These are phyloP conservation scores for Diadumene lineata DNA, from an alignment of 92 coral and sea anemone genomes.

Conservation along the genomic window DNA sequence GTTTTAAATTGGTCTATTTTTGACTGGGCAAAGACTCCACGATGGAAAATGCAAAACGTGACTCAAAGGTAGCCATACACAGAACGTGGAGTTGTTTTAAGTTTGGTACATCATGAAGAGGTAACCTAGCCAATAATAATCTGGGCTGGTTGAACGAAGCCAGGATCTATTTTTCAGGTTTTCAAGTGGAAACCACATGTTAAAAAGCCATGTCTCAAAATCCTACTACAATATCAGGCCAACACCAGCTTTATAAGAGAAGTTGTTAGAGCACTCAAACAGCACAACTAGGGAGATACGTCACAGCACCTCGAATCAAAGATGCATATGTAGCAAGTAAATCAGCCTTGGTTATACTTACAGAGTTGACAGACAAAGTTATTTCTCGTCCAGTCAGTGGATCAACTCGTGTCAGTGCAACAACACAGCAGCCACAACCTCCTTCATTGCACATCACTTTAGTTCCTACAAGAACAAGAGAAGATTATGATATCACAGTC, in stretches of 20 bases:
- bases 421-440: constrained; percentile 65
- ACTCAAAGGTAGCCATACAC: no score
- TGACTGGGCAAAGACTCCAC: no score
- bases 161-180: no score
- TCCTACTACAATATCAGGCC: background rate
- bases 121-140: no score
- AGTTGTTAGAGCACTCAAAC: no score
- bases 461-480: constrained; percentile 36
- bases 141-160: no score
- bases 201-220: background rate
- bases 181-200: no score
- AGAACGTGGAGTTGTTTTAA: no score
- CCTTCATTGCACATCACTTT: constrained; percentile 78
- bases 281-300: background rate
- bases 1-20: no score
- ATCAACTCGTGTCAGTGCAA: constrained; percentile 32
- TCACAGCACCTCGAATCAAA: background rate
- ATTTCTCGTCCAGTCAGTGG: constrained; percentile 32
- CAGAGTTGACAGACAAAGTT: constrained; percentile 67
- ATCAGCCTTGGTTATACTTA: constrained; percentile 13
- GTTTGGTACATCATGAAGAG: no score
- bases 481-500: background rate
- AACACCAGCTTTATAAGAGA: no score
- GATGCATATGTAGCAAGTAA: background rate
- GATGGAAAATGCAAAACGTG: no score